Conservation (phyloP, 2,797 vertebrate species). For the Xenentodon cancila region DNA sequence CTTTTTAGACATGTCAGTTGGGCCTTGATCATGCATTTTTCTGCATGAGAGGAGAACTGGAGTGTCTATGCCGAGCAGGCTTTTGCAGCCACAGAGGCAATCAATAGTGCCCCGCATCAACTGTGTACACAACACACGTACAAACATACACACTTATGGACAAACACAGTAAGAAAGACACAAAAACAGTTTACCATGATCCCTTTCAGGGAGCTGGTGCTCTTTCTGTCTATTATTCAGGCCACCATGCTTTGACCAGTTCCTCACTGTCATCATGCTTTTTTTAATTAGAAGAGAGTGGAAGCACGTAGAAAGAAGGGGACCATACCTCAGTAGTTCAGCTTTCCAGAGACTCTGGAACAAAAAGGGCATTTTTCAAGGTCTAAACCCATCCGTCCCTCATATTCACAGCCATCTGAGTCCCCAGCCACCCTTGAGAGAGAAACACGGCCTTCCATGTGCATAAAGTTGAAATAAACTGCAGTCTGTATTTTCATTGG, state of each 20-base stretch:
- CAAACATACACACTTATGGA: constrained; percentile 27
- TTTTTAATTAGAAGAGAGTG: constrained; percentile 78
- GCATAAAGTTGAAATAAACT: constrained; percentile 85
- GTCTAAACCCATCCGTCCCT: constrained; percentile 72
- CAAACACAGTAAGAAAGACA: constrained; percentile 27
- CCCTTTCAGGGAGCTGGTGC: constrained; percentile 27
- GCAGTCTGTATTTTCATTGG: constrained; percentile 82
- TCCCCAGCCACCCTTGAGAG: constrained; percentile 76
- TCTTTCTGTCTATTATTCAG: constrained; percentile 61
- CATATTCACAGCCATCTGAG: constrained; percentile 61
- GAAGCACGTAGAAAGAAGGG: constrained; percentile 54
- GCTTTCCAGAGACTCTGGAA: constrained; percentile 72
- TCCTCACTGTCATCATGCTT: constrained; percentile 68
- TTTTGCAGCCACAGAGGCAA: constrained; percentile 62
- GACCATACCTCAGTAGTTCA: constrained; percentile 65
- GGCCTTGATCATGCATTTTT: constrained; percentile 76
- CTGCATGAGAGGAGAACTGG: constrained; percentile 73
- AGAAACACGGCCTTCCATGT: constrained; percentile 73
- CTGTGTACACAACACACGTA: constrained; percentile 44
- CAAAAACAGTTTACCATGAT: constrained; percentile 41
- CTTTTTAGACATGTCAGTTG: constrained; percentile 76
- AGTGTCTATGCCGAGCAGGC: constrained; percentile 64
- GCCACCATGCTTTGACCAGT: constrained; percentile 48
- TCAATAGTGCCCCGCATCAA: constrained; percentile 63
- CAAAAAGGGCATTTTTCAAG: constrained; percentile 83